Evolutionary conservation across 2,113 vertebrate species (phyloP).

Genomic region (Romanogobio albipinnatus): DNA sequence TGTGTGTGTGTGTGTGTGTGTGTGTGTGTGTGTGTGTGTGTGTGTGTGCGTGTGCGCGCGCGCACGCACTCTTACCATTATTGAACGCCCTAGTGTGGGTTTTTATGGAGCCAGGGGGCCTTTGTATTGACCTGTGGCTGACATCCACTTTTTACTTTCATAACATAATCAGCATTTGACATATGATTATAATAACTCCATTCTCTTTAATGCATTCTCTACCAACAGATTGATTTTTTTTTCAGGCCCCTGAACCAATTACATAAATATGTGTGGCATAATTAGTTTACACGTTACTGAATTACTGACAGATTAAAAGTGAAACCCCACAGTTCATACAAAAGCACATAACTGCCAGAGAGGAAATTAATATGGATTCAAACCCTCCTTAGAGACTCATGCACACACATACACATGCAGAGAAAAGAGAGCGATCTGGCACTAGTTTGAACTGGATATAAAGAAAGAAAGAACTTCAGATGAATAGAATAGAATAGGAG

Average conservation of each 20-base stretch:
- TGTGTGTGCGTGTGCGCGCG: no score
- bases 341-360: conserved; percentile 94
- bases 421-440: conserved; percentile 28
- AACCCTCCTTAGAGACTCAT: conserved; percentile 90
- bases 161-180: conserved; percentile 86
- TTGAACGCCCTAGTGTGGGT: conserved; percentile 71
- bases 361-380: conserved; percentile 99
- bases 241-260: conserved; percentile 92
- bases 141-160: conserved; percentile 84
- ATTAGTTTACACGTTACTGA: conserved; percentile 99
- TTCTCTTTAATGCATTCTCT: conserved; percentile 87
- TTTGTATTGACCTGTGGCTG: conserved; percentile 75
- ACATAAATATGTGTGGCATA: conserved; percentile 98
- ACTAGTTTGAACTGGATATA: conserved; percentile 11
- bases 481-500: not conserved
- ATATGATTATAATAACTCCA: conserved; percentile 85
- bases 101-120: conserved; percentile 72
- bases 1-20: no score
- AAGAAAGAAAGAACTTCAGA: conserved; percentile 33
- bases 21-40: no score
- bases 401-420: conserved; percentile 41
- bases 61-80: conserved; percentile 62
- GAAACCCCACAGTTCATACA: conserved; percentile 98
- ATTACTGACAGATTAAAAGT: conserved; percentile 99
- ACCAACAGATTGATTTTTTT: conserved; percentile 94